Base-by-base conservation (phyloP, 2,888 invertebrate genomes). In the Anagyrus pseudococci region DNA sequence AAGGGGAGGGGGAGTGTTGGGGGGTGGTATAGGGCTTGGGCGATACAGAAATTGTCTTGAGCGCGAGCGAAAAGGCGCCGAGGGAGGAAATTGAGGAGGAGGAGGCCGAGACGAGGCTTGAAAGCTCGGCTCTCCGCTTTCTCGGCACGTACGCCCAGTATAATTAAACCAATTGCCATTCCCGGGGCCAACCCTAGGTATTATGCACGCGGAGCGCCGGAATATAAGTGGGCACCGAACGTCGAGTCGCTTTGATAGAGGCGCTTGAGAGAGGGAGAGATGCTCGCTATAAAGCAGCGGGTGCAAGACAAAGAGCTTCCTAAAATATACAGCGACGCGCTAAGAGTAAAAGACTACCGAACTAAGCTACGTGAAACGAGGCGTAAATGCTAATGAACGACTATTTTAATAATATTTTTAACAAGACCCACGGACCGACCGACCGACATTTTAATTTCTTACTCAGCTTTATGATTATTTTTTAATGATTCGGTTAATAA, bases 161-260 rank as follows among this genome's bases (percentile, higher is more conserved):
- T 60, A 66, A 66, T 66, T 66, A 63, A 66, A 58, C 54, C 63
- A 66, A 66, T 66, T 58, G 59, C 62, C 59, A 43, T 58, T 61
- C 58, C 55, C 54, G 3, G 40, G 23, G 48, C 19, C 53, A 41
- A 23, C 43, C 6, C 43, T 19, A 43, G 43, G 49, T 58, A 64
- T 54, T 53, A 50, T 49, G 43, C 54, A 20, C 58, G 40, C 50
- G 53, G 44, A 52, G 57, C 53, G 44, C 56, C 52, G 29, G 55
- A 58, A 66, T 58, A 54, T 53, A 63, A 66, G 62, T 60, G 57
- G 47, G 49, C 60, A 49, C 62, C 62, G 48, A 59, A 63, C 56
- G 50, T 20, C 40, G 52, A 46, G 44, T 43, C 33, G 52, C 64
- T 57, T 57, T 57, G 60, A 64, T 64, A 64, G 59, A 60, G 59